Conservation (phyloP, 64 coral and sea anemone genomes). For the Dendrophyllia cribrosa region DNA sequence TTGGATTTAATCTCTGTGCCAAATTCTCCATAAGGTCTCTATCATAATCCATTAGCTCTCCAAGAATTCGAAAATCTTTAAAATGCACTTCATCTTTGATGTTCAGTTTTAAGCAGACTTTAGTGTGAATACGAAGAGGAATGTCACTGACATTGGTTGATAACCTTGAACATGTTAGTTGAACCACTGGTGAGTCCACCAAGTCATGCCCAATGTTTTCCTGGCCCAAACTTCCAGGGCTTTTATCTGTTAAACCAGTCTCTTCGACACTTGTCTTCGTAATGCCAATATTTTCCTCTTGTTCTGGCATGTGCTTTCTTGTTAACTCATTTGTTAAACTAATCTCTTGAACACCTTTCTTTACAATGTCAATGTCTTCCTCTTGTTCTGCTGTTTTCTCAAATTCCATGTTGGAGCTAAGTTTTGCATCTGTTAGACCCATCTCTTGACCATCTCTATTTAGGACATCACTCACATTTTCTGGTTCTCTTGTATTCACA, state of each 20-base stretch:
- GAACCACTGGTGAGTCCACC: background rate
- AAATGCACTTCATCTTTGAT: background rate
- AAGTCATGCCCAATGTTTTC: background rate
- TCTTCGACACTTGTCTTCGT: background rate
- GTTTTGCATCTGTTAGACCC: background rate
- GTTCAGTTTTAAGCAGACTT: conserved; percentile 22
- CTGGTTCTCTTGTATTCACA: background rate
- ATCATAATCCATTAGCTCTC: conserved; percentile 2
- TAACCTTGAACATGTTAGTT: background rate
- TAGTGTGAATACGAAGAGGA: background rate
- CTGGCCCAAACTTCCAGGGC: background rate
- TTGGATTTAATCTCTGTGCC: conserved; percentile 5
- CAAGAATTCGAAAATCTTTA: conserved; percentile 16
- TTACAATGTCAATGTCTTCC: background rate
- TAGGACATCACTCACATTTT: background rate
- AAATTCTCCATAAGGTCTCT: background rate
- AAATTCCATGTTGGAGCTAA: no score
- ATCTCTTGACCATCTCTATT: background rate
- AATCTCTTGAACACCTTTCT: no score
- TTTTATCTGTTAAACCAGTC: background rate
- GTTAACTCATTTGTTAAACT: no score
- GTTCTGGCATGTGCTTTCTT: no score
- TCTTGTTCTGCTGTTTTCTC: background rate
- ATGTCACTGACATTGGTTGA: conserved; percentile 10
- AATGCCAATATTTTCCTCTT: background rate